These are phyloP conservation scores for Entomobrya multifasciata DNA, from an alignment of 2,888 invertebrate genomes.

Conservation along the genomic window DNA sequence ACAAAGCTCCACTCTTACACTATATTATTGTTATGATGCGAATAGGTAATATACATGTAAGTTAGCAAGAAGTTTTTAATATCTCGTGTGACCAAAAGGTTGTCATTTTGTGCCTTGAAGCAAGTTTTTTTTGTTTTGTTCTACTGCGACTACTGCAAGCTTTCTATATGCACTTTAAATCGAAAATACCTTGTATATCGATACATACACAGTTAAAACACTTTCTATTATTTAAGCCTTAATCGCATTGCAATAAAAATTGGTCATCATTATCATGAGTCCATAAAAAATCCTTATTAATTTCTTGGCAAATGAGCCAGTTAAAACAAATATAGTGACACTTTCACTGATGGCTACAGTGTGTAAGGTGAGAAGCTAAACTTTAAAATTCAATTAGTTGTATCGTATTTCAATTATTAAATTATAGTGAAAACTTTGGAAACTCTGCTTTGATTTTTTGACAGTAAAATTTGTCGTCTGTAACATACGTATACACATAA, in stretches of 20 bases:
- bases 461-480: not conserved
- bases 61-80: slow-evolving; percentile 20
- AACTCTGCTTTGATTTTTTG: not conserved
- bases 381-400: no score
- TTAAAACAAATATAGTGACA: slow-evolving; percentile 7
- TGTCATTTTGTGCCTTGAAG: slow-evolving; percentile 58
- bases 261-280: not conserved
- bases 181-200: not conserved
- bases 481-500: not conserved
- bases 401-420: no score
- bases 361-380: not conserved
- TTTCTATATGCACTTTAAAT: not conserved
- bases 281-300: not conserved
- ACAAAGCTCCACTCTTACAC: not conserved
- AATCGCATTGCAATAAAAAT: not conserved
- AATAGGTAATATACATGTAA: not conserved
- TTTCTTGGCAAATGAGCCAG: slow-evolving; percentile 17
- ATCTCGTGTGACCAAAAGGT: slow-evolving; percentile 58
- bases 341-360: not conserved
- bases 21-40: not conserved
- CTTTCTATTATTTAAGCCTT: slow-evolving; percentile 12
- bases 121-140: slow-evolving; percentile 13
- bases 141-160: not conserved
- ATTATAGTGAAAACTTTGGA: no score
- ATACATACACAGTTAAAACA: not conserved